These are phyloP conservation scores for Trinorchestia longiramus DNA, from an alignment of 1,140 invertebrate species.

Conservation along the genomic window DNA sequence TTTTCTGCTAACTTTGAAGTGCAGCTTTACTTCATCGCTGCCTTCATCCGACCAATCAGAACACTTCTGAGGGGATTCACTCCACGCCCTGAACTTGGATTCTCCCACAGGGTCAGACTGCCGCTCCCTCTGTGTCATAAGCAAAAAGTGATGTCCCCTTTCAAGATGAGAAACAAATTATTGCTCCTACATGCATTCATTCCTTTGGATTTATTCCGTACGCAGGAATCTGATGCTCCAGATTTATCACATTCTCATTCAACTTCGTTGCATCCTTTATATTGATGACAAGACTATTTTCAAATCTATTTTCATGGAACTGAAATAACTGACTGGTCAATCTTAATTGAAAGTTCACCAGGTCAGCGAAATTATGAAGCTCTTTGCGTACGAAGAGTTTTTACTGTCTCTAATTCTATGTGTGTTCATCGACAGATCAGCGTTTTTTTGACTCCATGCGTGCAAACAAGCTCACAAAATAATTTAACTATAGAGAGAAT, in stretches of 20 bases:
- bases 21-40: background rate
- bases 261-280: background rate
- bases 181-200: background rate
- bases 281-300: background rate
- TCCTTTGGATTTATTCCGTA: background rate
- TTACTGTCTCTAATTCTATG: background rate
- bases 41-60: background rate
- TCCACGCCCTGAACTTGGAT: background rate
- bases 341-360: background rate
- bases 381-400: background rate
- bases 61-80: background rate
- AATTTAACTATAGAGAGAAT: background rate
- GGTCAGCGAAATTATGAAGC: background rate
- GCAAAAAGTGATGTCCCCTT: background rate
- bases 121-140: background rate
- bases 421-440: background rate
- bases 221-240: background rate
- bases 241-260: background rate
- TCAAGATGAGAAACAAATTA: background rate
- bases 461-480: background rate
- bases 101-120: background rate
- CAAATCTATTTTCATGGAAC: background rate
- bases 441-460: background rate
- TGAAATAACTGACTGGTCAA: background rate
- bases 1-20: background rate